Evolutionary conservation across 2,113 vertebrate species (phyloP).

Genomic region (Dolichallabes microphthalmus): DNA sequence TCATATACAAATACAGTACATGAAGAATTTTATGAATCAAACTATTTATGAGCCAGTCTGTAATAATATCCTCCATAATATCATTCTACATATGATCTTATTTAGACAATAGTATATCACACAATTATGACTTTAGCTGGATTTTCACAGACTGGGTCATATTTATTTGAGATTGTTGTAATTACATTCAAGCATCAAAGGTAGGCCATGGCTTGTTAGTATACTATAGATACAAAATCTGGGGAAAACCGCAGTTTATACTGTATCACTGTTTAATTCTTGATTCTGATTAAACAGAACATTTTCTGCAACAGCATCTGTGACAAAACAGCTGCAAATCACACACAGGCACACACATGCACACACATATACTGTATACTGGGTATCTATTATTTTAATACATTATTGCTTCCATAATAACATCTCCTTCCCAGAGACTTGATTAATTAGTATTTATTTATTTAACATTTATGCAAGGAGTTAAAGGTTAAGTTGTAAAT

Average conservation of each 20-base stretch:
- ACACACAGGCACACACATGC: too few species aligned
- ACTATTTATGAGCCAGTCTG: too few species aligned
- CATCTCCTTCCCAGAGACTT: background rate
- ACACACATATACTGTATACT: too few species aligned
- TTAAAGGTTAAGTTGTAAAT: background rate
- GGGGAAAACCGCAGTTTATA: background rate
- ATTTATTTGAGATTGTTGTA: too few species aligned
- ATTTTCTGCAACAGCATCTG: background rate
- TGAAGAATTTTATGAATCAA: background rate
- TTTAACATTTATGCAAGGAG: background rate
- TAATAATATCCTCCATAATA: too few species aligned
- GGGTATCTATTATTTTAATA: background rate
- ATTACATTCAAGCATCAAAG: background rate
- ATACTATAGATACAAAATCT: background rate
- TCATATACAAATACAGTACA: background rate
- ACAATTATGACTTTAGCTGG: too few species aligned
- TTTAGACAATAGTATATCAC: too few species aligned
- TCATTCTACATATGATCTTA: too few species aligned
- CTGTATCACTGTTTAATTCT: background rate
- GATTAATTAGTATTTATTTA: background rate
- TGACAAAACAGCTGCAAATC: background rate
- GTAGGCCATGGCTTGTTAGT: background rate
- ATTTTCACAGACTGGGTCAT: too few species aligned
- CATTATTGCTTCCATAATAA: background rate
- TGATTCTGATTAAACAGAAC: background rate